Evolutionary conservation across 2,888 invertebrate species (phyloP).

Genomic region (Thalpophila matura): DNA sequence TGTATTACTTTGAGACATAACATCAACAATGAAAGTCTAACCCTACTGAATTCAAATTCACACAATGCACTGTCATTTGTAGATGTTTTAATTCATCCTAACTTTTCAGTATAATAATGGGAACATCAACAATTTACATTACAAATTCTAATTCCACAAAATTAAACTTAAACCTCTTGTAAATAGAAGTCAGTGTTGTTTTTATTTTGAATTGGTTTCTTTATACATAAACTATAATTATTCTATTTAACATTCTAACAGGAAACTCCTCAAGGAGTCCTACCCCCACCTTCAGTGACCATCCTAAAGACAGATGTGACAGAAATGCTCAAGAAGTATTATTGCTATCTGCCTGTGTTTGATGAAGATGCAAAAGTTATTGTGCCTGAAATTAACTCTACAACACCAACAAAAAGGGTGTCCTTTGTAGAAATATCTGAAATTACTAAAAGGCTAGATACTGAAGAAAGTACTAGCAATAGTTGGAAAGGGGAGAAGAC

Average conservation of each 20-base stretch:
- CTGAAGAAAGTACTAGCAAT: conserved; percentile 40
- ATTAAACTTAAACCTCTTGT: too few species aligned
- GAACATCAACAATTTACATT: too few species aligned
- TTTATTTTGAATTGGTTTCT: background rate
- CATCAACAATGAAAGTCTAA: too few species aligned
- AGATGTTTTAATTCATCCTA: too few species aligned
- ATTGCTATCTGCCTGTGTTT: conserved; percentile 88
- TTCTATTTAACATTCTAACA: conserved; percentile 70
- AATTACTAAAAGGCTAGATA: conserved; percentile 44
- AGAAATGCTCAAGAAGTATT: conserved; percentile 92
- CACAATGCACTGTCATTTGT: too few species aligned
- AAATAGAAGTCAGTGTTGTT: too few species aligned
- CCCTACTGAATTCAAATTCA: too few species aligned
- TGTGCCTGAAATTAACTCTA: conserved; percentile 73
- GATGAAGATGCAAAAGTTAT: conserved; percentile 77
- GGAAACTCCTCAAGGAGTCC: conserved; percentile 92
- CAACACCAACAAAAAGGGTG: conserved; percentile 83
- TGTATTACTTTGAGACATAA: too few species aligned
- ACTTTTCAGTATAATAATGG: too few species aligned
- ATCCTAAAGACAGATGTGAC: conserved; percentile 92
- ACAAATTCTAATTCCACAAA: too few species aligned
- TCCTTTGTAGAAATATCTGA: conserved; percentile 83
- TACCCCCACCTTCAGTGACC: conserved; percentile 94
- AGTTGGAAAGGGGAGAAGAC: conserved; percentile 42
- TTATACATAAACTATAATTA: background rate